Evolutionary conservation across 1,140 invertebrate genomes (phyloP), one percentile per base, ranked within the genome.

Genomic region (Drosophila parvula): DNA sequence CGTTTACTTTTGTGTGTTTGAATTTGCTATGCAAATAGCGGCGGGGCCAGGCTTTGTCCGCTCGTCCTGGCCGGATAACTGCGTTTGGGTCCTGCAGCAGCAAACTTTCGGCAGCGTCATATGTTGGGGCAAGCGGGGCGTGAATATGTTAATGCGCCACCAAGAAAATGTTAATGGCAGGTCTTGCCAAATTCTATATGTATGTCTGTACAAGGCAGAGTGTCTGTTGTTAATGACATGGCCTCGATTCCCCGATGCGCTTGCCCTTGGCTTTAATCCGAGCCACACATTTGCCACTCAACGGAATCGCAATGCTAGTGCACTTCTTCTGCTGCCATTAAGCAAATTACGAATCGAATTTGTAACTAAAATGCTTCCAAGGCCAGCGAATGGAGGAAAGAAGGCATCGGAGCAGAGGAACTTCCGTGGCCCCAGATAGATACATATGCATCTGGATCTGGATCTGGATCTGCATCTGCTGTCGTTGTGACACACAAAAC

Each of bases 1-100:
- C 56, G 74, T 81, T 81, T 85, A 81, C 78, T 75, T 82, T 82
- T 65, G 62, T 78, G 74, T 82, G 79, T 82, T 82, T 82, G 79
- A 83, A 79, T 83, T 83, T 83, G 70, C 71, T 73, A 83, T 83
- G 80, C 80, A 83, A 82, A 82, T 78, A 82, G 75, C 63, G 57
- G 64, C 64, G 80, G 28, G 28, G n/a, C 47, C n/a, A 70, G 68
- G 75, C 59, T 74, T 51, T 59, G 57, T 55, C 55, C 59, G 71
- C 56, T 67, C 38, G 57, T 41, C 61, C 48, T 75, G 78, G 16
- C 34, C 18, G 32, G 45, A 48, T 27, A 28, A 16, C 47, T 11
- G 28, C 22, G 22, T 22, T 22, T 22, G 22, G 22, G 22, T 22
- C 22, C 22, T 22, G 22, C 22, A 22, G 22, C 22, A 22, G 22